Evolutionary conservation across 2,113 vertebrate genomes (phyloP).

Genomic region (Gopherus evgoodei): DNA sequence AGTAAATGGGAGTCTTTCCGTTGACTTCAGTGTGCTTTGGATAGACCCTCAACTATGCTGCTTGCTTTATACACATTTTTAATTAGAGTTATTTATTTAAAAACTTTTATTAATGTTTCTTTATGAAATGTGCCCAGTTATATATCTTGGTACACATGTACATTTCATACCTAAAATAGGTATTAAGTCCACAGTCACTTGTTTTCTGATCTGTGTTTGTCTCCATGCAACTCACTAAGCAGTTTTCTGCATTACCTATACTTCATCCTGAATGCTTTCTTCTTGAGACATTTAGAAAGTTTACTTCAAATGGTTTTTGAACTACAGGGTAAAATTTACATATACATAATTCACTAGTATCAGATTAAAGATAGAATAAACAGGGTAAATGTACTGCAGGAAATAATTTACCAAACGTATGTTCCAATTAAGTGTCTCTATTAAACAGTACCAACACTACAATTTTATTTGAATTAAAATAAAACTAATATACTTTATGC

Average conservation of each 20-base stretch:
- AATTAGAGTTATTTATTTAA: background rate
- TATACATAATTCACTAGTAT: background rate
- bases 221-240: background rate
- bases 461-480: background rate
- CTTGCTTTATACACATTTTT: background rate
- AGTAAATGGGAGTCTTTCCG: background rate
- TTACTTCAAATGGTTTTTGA: background rate
- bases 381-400: background rate
- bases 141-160: background rate
- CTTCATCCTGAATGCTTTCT: background rate
- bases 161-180: background rate
- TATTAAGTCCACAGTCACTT: background rate
- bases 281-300: background rate
- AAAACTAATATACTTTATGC: background rate
- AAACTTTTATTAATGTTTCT: background rate
- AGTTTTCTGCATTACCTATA: background rate
- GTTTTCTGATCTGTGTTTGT: background rate
- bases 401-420: background rate
- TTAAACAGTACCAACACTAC: background rate
- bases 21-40: background rate
- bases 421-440: background rate
- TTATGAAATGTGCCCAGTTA: background rate
- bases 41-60: background rate
- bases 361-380: background rate
- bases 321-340: background rate